phyloP scores from a whole-genome alignment of 2,113 vertebrate genomes.

The Mesoclemmys tuberculata region DNA sequence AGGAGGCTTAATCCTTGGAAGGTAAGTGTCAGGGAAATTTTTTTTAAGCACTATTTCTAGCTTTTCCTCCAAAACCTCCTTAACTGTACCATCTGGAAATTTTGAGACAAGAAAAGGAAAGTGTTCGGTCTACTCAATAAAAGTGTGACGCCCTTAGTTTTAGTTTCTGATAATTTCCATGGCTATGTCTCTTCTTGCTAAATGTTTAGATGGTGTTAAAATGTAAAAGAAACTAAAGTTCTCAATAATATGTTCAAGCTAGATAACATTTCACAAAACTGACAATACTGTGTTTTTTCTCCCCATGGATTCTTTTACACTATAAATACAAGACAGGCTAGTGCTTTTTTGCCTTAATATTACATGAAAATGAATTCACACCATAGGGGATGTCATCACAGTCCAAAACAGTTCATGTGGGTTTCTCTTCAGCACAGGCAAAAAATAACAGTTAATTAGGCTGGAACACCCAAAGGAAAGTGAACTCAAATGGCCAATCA shows the following conservation, averaged over 20 bases:
- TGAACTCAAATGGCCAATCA: constrained; percentile 67
- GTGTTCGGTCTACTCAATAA: background rate
- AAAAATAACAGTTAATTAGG: constrained; percentile 80
- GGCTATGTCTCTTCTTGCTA: background rate
- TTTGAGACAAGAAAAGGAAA: background rate
- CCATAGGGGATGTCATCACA: constrained; percentile 24
- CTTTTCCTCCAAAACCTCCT: background rate
- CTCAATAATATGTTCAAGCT: background rate
- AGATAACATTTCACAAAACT: constrained; percentile 9
- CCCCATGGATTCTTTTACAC: background rate
- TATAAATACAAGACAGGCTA: background rate
- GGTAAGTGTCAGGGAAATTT: background rate
- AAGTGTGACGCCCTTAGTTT: background rate
- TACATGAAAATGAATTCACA: constrained; percentile 68
- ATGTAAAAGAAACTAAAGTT: background rate
- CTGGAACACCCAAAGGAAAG: constrained; percentile 78
- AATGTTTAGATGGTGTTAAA: background rate
- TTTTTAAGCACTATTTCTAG: background rate
- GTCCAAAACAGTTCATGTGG: constrained; percentile 52
- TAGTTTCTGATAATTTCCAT: background rate
- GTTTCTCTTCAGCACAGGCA: constrained; percentile 67
- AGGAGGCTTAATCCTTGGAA: background rate
- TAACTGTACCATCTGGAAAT: background rate
- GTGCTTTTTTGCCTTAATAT: constrained; percentile 44
- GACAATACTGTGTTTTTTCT: constrained; percentile 37